phyloP scores from a whole-genome alignment of 2,113 vertebrate species.

The Cinclus cinclus region DNA sequence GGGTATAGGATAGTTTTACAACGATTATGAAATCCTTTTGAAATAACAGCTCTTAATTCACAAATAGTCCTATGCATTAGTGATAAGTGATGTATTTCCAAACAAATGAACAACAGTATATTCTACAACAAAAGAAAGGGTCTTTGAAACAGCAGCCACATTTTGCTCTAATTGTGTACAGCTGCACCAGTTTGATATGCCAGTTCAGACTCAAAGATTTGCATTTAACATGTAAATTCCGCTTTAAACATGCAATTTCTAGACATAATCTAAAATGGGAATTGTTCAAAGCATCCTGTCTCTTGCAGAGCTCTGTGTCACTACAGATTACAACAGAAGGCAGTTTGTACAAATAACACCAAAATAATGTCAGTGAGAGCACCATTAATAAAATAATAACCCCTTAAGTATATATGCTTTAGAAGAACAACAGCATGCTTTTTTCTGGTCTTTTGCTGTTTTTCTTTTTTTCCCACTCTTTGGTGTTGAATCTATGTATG shows the following conservation, averaged over 20 bases:
- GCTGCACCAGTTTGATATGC: constrained; percentile 31
- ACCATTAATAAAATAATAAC: constrained; percentile 58
- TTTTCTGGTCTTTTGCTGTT: background rate
- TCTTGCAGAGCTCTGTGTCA: constrained; percentile 33
- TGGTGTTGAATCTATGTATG: background rate
- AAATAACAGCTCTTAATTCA: constrained; percentile 18
- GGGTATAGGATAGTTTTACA: background rate
- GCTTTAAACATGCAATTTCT: constrained; percentile 51
- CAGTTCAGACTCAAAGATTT: constrained; percentile 38
- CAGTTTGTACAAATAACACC: constrained; percentile 38
- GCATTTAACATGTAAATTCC: constrained; percentile 31
- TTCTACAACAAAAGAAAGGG: background rate
- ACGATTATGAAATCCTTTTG: background rate
- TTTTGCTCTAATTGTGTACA: constrained; percentile 45
- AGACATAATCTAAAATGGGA: background rate
- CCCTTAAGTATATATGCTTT: background rate
- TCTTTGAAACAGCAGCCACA: background rate
- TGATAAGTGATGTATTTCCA: background rate
- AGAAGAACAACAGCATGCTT: background rate
- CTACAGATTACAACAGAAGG: background rate
- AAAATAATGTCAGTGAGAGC: constrained; percentile 6
- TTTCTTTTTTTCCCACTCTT: background rate
- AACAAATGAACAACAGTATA: background rate
- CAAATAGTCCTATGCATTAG: background rate
- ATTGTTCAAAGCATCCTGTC: constrained; percentile 24